Evolutionary conservation across 1,140 invertebrate species (phyloP).

Genomic region (Drosophila ananassae): DNA sequence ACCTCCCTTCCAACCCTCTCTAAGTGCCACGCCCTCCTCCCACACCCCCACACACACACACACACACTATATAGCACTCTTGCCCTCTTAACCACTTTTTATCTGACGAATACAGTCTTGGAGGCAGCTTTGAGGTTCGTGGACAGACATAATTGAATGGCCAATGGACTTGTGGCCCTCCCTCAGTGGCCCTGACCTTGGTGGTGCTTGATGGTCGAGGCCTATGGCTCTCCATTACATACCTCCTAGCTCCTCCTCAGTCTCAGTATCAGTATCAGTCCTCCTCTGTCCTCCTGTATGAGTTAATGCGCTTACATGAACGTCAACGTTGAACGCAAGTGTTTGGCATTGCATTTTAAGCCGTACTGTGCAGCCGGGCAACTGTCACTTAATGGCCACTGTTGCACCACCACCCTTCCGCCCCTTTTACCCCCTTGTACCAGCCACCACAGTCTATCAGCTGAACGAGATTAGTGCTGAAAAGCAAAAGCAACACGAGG

Average conservation of each 20-base stretch:
- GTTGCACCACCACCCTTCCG: not conserved
- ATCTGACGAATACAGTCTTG: not conserved
- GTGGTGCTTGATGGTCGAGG: slow-evolving; percentile 11
- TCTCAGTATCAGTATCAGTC: no score
- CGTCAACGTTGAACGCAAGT: slow-evolving; percentile 62
- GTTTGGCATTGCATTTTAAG: slow-evolving; percentile 77
- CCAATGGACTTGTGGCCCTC: slow-evolving; percentile 34
- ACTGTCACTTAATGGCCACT: slow-evolving; percentile 68
- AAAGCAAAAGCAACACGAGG: slow-evolving; percentile 26
- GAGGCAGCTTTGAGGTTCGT: not conserved
- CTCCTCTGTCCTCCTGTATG: no score
- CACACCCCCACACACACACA: no score
- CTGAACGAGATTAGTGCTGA: slow-evolving; percentile 45
- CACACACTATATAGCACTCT: no score
- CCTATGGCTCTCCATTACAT: slow-evolving; percentile 6
- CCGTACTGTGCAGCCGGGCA: slow-evolving; percentile 55
- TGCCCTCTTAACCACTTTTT: not conserved
- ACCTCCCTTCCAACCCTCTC: no score
- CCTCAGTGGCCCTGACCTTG: slow-evolving; percentile 35
- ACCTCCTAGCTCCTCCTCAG: no score
- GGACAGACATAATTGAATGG: slow-evolving; percentile 34
- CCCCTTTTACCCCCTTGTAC: not conserved
- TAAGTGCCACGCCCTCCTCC: no score
- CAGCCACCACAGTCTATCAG: slow-evolving; percentile 14
- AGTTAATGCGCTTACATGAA: slow-evolving; percentile 72